A percentile compares a stretch with the other conserved stretches of the same genome.
Conservation (phyloP, 2,888 invertebrate genomes). For the Beris chalybata region DNA sequence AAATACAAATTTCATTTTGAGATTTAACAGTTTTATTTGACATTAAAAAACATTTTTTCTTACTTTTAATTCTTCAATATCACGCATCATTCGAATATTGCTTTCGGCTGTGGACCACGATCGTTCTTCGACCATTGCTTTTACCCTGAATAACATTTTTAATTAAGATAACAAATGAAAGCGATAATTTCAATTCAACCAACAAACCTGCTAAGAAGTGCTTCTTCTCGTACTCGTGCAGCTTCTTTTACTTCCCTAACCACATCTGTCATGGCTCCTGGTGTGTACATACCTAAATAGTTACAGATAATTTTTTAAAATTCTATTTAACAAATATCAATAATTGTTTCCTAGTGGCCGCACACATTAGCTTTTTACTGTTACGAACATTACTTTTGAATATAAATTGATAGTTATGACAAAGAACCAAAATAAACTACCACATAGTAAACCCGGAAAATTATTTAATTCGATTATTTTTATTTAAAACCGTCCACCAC, state of each 20-base stretch:
- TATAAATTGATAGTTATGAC: too few species aligned
- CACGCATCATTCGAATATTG: constrained; percentile 53
- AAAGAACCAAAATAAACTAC: too few species aligned
- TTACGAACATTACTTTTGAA: too few species aligned
- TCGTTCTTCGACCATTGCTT: constrained; percentile 55
- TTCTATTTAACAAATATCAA: too few species aligned
- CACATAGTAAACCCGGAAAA: too few species aligned
- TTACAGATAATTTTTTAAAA: too few species aligned
- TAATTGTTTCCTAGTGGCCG: too few species aligned
- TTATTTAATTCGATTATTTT: too few species aligned
- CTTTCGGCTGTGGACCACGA: constrained; percentile 55
- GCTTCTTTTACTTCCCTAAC: constrained; percentile 75
- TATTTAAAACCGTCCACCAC: too few species aligned
- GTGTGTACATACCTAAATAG: constrained; percentile 61
- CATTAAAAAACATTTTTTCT: background rate
- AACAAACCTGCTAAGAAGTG: constrained; percentile 59
- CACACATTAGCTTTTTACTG: too few species aligned
- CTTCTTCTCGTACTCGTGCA: constrained; percentile 71
- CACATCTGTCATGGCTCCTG: constrained; percentile 73
- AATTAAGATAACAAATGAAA: background rate
- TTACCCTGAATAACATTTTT: constrained; percentile 46
- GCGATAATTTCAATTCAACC: background rate
- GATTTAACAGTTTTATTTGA: background rate
- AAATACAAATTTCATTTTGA: background rate
- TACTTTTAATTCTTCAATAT: constrained; percentile 56